Evolutionary conservation across 2,888 invertebrate species (phyloP), one percentile per base, ranked within the genome.

Genomic region (Phyto melanocephala): DNA sequence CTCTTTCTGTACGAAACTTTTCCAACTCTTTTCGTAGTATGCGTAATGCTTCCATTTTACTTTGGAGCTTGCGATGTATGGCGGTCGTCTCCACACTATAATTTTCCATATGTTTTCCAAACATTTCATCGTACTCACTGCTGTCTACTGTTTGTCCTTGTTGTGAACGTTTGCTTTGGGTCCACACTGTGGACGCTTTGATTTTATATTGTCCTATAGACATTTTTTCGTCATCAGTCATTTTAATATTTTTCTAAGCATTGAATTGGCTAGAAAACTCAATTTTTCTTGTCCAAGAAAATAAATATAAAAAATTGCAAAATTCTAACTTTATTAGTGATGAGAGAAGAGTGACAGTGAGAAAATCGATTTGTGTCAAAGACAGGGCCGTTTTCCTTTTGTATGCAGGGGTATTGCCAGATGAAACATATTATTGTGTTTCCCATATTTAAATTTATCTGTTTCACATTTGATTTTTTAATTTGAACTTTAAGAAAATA

Each of bases 31-130:
- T 93, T 82, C 94, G 95, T 89, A 97, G 92, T 81, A 96, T 95
- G n/a, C 94, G 92, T 42, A 97, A 90, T 2, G 96, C 96, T 90
- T 96, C 96, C 67, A 95, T 93, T 90, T 97, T 97, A 87, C 96
- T 95, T 87, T 95, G 95, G 28, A 96, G 91, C 90, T 96, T 96
- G 83, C 95, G 93, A 87, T 93, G 93, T 17, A 95, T 89, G 1
- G 94, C 94, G 10, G 84, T 86, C 80, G 92, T 92, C 88, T 92
- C 92, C 6, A 91, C 88, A 80, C 90, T 89, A 81, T 90, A 91
- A 83, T 90, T 91, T 82, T 92, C 92, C 87, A 92, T 91, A 89
- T 92, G 92, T 82, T 91, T 89, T 13, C 91, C 92, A 76, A 89
- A 86, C 52, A 88, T 87, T 56, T 89, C 89, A 35, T 87, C 88